Percentiles rank a stretch among this genome's conserved stretches.
Conservation (phyloP, 1,140 invertebrate genomes). For the Heliconius melpomene region DNA sequence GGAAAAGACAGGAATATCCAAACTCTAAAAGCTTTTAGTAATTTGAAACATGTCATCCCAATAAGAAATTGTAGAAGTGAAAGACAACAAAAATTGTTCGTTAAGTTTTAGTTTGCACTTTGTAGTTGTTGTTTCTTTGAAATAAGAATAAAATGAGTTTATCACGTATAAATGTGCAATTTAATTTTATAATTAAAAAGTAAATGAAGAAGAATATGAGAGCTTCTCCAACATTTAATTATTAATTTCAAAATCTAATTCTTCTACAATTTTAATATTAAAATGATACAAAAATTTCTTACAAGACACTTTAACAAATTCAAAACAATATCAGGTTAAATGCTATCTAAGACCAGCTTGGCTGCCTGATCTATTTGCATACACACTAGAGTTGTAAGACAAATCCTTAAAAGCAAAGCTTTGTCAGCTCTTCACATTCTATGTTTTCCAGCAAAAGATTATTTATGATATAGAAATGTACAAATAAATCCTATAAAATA, state of each 20-base stretch:
- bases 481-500: background rate
- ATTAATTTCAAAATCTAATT: too few species aligned
- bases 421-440: background rate
- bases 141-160: background rate
- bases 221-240: too few species aligned
- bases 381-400: background rate
- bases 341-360: background rate
- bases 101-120: conserved; percentile 12
- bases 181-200: background rate
- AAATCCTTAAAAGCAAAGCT: background rate
- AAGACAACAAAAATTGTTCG: conserved; percentile 15
- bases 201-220: too few species aligned
- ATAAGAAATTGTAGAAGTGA: conserved; percentile 26
- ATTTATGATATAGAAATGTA: background rate
- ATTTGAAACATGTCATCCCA: conserved; percentile 19
- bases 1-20: conserved; percentile 12
- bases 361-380: background rate
- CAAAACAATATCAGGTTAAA: background rate
- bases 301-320: background rate
- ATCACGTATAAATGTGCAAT: background rate
- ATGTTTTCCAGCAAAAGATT: background rate
- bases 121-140: background rate
- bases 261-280: too few species aligned
- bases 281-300: too few species aligned
- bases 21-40: conserved; percentile 24